These are phyloP conservation scores for Babyrousa celebensis DNA, from an alignment of 2,797 vertebrate species.

Conservation along the genomic window DNA sequence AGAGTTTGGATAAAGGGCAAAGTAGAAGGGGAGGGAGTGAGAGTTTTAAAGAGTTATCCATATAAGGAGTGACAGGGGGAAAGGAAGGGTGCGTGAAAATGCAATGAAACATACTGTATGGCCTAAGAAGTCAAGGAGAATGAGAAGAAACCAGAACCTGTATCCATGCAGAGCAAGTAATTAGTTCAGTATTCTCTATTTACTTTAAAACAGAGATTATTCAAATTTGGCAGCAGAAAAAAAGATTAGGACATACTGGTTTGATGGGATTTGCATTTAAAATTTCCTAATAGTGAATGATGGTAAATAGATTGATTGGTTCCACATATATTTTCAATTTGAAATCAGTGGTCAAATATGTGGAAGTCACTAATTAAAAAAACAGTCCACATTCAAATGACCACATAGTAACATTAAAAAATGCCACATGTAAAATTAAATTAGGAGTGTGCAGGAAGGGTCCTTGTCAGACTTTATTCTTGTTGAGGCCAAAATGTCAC, in stretches of 20 bases:
- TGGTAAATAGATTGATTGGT: conserved; percentile 27
- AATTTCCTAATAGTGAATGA: conserved; percentile 58
- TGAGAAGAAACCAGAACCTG: conserved; percentile 87
- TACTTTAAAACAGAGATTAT: conserved; percentile 89
- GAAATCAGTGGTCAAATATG: conserved; percentile 46
- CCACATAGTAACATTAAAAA: conserved; percentile 33
- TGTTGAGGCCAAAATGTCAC: conserved; percentile 15
- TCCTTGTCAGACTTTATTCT: conserved; percentile 46
- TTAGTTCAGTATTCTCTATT: conserved; percentile 88
- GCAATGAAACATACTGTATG: conserved; percentile 88
- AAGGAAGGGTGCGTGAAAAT: conserved; percentile 90
- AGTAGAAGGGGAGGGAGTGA: conserved; percentile 89
- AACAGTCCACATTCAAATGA: conserved; percentile 34
- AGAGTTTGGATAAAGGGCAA: conserved; percentile 85
- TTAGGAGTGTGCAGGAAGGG: neutral
- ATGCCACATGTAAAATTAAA: conserved; percentile 58
- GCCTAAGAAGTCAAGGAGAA: conserved; percentile 88
- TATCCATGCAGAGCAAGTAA: conserved; percentile 90
- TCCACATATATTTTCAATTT: conserved; percentile 55
- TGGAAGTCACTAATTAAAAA: conserved; percentile 52
- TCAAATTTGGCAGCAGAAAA: conserved; percentile 93
- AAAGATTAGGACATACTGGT: conserved; percentile 33
- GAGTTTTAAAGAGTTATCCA: conserved; percentile 91
- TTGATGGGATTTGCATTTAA: conserved; percentile 71
- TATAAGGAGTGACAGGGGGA: conserved; percentile 91